phyloP scores from a whole-genome alignment of 1,140 invertebrate species.

The Periplaneta americana region DNA sequence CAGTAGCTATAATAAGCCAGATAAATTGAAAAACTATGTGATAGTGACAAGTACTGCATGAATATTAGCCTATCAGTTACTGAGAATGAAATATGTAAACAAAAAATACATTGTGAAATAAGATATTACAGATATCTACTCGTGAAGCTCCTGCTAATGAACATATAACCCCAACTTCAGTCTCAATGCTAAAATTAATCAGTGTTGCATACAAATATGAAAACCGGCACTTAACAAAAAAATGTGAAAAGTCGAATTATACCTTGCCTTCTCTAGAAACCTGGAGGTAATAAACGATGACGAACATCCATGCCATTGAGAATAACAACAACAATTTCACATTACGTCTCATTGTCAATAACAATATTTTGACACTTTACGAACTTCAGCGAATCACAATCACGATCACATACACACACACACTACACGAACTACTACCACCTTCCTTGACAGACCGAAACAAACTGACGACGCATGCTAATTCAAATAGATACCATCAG shows the following conservation, averaged over 20 bases:
- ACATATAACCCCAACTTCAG: background rate
- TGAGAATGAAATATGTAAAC: too few species aligned
- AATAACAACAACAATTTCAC: conserved; percentile 47
- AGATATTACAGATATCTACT: too few species aligned
- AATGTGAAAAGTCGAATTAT: background rate
- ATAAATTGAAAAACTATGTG: too few species aligned
- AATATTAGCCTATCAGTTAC: too few species aligned
- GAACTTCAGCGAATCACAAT: background rate
- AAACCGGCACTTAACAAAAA: background rate
- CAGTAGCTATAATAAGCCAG: too few species aligned
- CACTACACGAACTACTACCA: too few species aligned
- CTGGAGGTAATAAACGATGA: conserved; percentile 50
- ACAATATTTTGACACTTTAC: conserved; percentile 2
- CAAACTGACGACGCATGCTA: background rate
- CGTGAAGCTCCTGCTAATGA: background rate
- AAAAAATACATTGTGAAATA: too few species aligned
- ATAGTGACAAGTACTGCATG: too few species aligned
- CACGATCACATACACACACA: background rate
- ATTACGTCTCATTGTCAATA: conserved; percentile 42
- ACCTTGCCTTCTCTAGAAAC: conserved; percentile 36
- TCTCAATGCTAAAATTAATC: background rate
- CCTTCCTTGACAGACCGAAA: background rate
- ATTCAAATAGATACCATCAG: background rate
- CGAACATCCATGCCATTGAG: conserved; percentile 50
- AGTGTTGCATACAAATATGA: background rate